Evolutionary conservation across 2,113 vertebrate genomes (phyloP).

Genomic region (Takifugu bimaculatus): DNA sequence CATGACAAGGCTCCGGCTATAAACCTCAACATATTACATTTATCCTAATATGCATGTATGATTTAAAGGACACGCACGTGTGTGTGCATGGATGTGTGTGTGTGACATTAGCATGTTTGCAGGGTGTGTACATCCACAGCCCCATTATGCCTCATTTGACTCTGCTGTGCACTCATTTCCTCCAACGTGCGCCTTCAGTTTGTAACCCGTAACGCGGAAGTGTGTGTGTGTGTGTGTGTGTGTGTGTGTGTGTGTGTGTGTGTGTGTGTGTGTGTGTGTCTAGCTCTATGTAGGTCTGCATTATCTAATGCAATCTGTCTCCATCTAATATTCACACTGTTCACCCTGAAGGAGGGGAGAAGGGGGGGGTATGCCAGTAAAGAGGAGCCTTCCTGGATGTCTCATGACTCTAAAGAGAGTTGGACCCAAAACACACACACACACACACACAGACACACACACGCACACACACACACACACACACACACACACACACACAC

Average conservation of each 20-base stretch:
- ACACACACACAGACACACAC: not conserved
- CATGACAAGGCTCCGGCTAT: too few relatives aligned
- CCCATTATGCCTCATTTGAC: conserved; percentile 5
- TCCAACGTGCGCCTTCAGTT: not conserved
- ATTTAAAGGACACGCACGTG: not conserved
- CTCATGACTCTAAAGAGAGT: conserved; percentile 21
- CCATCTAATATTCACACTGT: conserved; percentile 61
- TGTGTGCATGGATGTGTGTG: not conserved
- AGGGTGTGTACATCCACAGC: conserved; percentile 17
- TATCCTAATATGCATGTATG: too few relatives aligned
- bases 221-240: not conserved
- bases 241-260: not conserved
- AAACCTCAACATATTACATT: too few relatives aligned
- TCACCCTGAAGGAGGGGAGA: conserved; percentile 35
- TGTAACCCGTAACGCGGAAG: conserved; percentile 18
- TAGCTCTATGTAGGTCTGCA: conserved; percentile 55
- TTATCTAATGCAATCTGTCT: conserved; percentile 68
- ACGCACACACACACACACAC: conserved; percentile 2
- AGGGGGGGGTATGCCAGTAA: conserved; percentile 20
- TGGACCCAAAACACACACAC: conserved; percentile 9
- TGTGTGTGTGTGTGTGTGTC: conserved; percentile 12
- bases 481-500: not conserved
- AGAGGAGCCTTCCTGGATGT: conserved; percentile 29
- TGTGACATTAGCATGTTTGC: not conserved
- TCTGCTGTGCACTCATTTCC: conserved; percentile 1